Evolutionary conservation across 2,113 vertebrate genomes (phyloP).

Genomic region (Pitta sordida): DNA sequence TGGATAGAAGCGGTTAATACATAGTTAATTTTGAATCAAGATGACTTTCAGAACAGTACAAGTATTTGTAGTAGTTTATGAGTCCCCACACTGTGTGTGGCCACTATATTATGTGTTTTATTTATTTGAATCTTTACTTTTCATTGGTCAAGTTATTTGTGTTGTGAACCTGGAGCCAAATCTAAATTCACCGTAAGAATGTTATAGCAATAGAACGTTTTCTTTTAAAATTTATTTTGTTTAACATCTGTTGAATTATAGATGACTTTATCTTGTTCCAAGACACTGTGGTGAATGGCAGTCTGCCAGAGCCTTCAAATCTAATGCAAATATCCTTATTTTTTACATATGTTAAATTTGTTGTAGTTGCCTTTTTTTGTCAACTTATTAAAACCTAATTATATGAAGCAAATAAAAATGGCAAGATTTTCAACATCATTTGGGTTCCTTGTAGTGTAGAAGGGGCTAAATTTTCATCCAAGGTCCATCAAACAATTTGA

Average conservation of each 20-base stretch:
- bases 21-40: conserved; percentile 49
- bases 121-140: conserved; percentile 43
- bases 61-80: conserved; percentile 54
- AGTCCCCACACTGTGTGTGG: conserved; percentile 55
- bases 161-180: conserved; percentile 47
- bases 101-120: conserved; percentile 22
- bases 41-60: conserved; percentile 22
- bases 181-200: conserved; percentile 53
- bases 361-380: conserved; percentile 31
- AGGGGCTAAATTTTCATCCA: background rate
- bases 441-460: background rate
- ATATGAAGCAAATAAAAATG: background rate
- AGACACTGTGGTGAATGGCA: conserved; percentile 67
- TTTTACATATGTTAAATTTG: conserved; percentile 55
- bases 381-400: background rate
- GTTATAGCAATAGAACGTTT: conserved; percentile 58
- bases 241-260: conserved; percentile 74
- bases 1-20: background rate
- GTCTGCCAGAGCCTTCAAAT: conserved; percentile 50
- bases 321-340: conserved; percentile 55
- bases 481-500: background rate
- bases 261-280: conserved; percentile 73
- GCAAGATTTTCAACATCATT: background rate
- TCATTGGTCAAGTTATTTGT: conserved; percentile 64
- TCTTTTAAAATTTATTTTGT: conserved; percentile 24